These are phyloP conservation scores for Cyrtodaria siliqua DNA, from an alignment of 2,888 invertebrate genomes.

Conservation along the genomic window DNA sequence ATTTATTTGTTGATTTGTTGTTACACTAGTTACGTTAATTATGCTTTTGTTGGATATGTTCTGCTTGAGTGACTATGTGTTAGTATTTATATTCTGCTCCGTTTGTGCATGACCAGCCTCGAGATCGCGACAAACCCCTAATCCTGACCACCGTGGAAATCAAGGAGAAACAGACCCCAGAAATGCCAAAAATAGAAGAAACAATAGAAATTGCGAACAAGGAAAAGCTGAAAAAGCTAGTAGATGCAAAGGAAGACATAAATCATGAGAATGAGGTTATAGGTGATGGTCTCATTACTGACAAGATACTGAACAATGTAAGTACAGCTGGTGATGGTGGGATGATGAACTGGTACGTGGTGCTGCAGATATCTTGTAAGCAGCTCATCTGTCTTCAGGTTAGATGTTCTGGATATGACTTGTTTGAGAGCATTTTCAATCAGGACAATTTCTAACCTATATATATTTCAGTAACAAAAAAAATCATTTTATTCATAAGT, in stretches of 20 bases:
- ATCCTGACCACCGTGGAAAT: constrained; percentile 70
- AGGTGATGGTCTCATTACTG: constrained; percentile 53
- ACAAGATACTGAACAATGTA: constrained; percentile 55
- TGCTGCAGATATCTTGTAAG: too few relatives aligned
- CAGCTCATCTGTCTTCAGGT: too few relatives aligned
- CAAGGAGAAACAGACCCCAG: constrained; percentile 62
- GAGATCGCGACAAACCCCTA: constrained; percentile 71
- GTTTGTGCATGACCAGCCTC: constrained; percentile 65
- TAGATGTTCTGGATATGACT: too few relatives aligned
- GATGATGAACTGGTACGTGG: too few relatives aligned
- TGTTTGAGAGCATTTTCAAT: too few relatives aligned
- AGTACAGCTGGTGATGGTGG: too few relatives aligned
- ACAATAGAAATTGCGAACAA: constrained; percentile 64
- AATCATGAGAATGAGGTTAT: constrained; percentile 52
- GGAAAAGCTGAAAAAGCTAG: constrained; percentile 55
- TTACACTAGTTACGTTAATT: too few relatives aligned
- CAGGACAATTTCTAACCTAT: too few relatives aligned
- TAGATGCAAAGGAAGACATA: constrained; percentile 33
- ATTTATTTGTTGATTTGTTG: too few relatives aligned
- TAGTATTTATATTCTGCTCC: constrained; percentile 8
- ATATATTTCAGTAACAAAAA: too few relatives aligned
- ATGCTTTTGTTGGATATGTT: too few relatives aligned
- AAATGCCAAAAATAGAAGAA: constrained; percentile 78
- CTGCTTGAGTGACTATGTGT: constrained; percentile 1
- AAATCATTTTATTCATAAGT: too few relatives aligned